Evolutionary conservation across 2,113 vertebrate genomes (phyloP), one percentile per base, ranked within the genome.

Genomic region (Boleophthalmus pectinirostris): DNA sequence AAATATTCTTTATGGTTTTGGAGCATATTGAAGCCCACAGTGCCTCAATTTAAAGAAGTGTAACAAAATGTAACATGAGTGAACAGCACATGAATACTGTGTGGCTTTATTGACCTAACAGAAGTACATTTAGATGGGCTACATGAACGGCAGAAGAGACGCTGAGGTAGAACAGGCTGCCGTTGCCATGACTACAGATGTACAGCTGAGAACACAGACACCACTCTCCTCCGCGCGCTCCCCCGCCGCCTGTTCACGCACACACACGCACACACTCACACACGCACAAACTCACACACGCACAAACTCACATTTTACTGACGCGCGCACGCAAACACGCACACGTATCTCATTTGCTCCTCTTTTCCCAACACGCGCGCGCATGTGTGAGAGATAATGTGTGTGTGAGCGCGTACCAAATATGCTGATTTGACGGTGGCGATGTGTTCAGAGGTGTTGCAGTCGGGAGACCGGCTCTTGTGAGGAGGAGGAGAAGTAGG

Each of bases 391-490:
- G 51, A 45, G 69, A 51, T 77, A 24, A 73, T 25, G 68, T 54
- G 85, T 68, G 81, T 84, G 74, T 16, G 70, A 43, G 85, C 70
- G 78, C 85, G 78, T 96, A 98, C 96, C 96, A 97, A 96, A 96
- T 96, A 96, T 93, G 97, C 95, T 95, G 97, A 96, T 96, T 93
- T 97, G 95, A 97, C 95, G 94, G 96, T 96, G 94, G 95, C 95
- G 94, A 95, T 96, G 94, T 94, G 95, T 96, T 96, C 95, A 93
- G 95, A 91, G 95, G 94, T 97, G 95, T 94, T 94, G 95, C 95
- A 95, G 94, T 95, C 93, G 94, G 94, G 95, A 94, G 95, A 95
- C 95, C 94, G 96, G 94, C 95, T 96, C 94, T 96, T 93, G 93
- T 96, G 94, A 92, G 95, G 95, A 94, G 95, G 95, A 97, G 97